A percentile compares a stretch with the other conserved stretches of the same genome.
These are phyloP conservation scores for Caretta caretta DNA, from an alignment of 2,113 vertebrate genomes.

Conservation along the genomic window DNA sequence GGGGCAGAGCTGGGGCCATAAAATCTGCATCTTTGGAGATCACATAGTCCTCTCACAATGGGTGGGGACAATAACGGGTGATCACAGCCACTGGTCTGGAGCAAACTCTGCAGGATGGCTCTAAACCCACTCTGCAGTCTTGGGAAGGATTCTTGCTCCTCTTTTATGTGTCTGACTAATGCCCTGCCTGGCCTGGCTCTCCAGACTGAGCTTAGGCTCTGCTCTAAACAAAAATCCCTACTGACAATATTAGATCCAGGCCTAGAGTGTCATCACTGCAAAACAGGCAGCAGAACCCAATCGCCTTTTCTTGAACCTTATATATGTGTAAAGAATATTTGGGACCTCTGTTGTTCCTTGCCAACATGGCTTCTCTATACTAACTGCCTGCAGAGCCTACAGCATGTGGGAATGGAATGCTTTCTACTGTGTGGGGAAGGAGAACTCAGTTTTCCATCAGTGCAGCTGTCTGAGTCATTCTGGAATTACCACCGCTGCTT, in stretches of 20 bases:
- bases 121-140: neutral
- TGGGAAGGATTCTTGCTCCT: neutral
- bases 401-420: neutral
- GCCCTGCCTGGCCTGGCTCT: neutral
- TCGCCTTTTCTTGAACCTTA: accelerated
- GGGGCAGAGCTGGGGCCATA: neutral
- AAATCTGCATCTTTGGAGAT: neutral
- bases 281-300: neutral
- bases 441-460: neutral
- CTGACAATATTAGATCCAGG: neutral
- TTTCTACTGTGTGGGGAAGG: neutral
- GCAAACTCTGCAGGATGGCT: neutral
- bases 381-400: accelerated
- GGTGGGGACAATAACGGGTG: neutral
- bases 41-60: neutral
- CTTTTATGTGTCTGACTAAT: neutral
- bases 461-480: slow-evolving; percentile 5
- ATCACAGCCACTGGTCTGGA: neutral
- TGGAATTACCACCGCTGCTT: neutral
- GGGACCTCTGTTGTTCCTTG: accelerated
- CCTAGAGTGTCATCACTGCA: neutral
- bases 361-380: accelerated
- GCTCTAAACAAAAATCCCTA: accelerated
- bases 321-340: accelerated
- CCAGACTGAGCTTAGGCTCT: neutral